Conservation (phyloP, 92 coral and sea anemone species). For the Bergia puertoricense region DNA sequence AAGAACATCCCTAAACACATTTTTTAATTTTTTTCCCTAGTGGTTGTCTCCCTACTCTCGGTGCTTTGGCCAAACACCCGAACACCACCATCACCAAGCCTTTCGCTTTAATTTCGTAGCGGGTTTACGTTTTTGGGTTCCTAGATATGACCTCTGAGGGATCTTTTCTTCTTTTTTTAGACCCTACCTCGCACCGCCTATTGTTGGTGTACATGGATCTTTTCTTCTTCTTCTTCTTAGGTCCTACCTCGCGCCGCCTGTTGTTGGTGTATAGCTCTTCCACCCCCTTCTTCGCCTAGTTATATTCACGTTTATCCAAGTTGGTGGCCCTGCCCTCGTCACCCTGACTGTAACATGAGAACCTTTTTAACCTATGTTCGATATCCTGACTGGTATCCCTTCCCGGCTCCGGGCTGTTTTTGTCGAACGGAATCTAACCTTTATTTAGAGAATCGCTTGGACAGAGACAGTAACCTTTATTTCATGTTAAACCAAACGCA, state of each 20-base stretch:
- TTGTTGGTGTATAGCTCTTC: background rate
- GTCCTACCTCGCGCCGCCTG: background rate
- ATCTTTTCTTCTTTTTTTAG: background rate
- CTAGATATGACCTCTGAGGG: background rate
- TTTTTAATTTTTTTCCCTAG: no score
- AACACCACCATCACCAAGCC: constrained; percentile 10
- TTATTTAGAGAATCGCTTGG: background rate
- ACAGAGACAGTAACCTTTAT: background rate
- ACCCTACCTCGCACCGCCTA: background rate
- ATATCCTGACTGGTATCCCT: background rate
- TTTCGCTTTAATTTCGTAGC: constrained; percentile 3
- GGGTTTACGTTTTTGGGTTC: background rate
- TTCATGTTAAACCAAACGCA: background rate
- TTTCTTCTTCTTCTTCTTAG: no score
- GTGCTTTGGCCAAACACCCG: constrained; percentile 5
- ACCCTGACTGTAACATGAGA: background rate
- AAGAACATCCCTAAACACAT: no score
- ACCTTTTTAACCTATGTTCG: background rate
- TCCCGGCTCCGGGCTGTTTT: background rate
- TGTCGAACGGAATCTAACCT: background rate
- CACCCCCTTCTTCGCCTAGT: background rate
- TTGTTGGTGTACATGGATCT: background rate
- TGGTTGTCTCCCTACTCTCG: constrained; percentile 13
- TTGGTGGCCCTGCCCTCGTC: background rate
- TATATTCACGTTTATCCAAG: background rate